Conservation (phyloP, 64 coral and sea anemone species). For the Platygyra sinensis region DNA sequence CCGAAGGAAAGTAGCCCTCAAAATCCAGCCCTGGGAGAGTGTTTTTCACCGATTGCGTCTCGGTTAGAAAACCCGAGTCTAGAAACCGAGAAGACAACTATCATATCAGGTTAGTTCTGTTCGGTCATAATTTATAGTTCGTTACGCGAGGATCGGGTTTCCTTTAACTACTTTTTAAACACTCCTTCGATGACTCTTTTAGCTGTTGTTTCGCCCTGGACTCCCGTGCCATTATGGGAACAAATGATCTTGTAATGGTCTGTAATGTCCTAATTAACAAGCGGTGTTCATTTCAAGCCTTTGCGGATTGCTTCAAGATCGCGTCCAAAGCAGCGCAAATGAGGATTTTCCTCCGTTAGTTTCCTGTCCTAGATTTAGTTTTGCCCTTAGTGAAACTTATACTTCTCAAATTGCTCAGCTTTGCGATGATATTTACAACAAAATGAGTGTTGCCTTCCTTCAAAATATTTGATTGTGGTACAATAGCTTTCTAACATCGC, state of each 20-base stretch:
- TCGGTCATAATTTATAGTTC: not conserved
- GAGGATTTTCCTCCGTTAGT: slow-evolving; percentile 25
- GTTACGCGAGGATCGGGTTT: slow-evolving; percentile 32
- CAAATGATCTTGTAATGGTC: slow-evolving; percentile 85
- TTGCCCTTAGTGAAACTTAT: not conserved
- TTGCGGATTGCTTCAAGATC: not conserved
- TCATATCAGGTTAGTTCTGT: slow-evolving; percentile 2
- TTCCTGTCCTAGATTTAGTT: not conserved
- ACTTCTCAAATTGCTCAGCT: not conserved
- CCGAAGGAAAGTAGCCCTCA: not conserved
- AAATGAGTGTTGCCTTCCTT: not conserved
- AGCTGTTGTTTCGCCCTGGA: not conserved
- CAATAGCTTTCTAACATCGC: slow-evolving; percentile 17
- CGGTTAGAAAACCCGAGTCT: not conserved
- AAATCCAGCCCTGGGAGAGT: not conserved
- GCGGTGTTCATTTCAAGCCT: slow-evolving; percentile 79
- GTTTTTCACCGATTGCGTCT: not conserved
- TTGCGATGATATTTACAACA: not conserved
- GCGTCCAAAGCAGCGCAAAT: not conserved
- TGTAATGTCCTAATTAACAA: slow-evolving; percentile 94
- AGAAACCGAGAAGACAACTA: not conserved
- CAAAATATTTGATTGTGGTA: slow-evolving; percentile 41
- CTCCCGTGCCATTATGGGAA: not conserved
- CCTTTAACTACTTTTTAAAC: slow-evolving; percentile 39
- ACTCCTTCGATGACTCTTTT: not conserved